A percentile compares a stretch with the other conserved stretches of the same genome.
Conservation (phyloP, 2,113 vertebrate species). For the Aegithalos caudatus region DNA sequence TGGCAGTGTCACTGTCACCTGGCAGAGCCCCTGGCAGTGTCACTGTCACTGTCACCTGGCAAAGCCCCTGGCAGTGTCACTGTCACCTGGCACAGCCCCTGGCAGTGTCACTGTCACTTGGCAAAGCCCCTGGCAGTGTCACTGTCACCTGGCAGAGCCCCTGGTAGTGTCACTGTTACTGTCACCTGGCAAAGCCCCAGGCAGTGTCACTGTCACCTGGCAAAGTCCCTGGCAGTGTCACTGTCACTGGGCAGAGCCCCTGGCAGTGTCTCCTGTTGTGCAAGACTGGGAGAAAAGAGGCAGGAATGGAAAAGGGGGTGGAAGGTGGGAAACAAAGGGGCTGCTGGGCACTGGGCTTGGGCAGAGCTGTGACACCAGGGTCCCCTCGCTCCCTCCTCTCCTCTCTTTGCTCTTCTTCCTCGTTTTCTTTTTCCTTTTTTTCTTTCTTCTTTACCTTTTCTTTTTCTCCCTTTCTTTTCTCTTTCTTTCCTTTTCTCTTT, state of each 20-base stretch:
- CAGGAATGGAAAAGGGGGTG: neutral
- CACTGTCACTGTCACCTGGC: neutral
- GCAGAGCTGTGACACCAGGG: no score
- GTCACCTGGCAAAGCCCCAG: fast-evolving
- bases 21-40: neutral
- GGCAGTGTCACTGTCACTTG: neutral
- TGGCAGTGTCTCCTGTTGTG: neutral
- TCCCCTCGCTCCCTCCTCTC: no score
- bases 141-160: fast-evolving
- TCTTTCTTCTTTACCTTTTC: no score
- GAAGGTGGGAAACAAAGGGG: neutral
- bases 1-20: fast-evolving
- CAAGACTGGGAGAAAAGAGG: fast-evolving
- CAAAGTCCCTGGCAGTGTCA: neutral
- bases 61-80: fast-evolving
- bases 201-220: neutral
- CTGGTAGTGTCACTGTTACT: neutral
- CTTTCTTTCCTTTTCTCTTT: fast-evolving
- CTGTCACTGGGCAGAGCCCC: fast-evolving
- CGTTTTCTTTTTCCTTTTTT: no score
- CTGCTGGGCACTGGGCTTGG: neutral
- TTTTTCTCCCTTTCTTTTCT: fast-evolving
- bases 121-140: neutral
- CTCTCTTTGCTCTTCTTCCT: no score
- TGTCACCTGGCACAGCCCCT: fast-evolving